phyloP scores from a whole-genome alignment of 2,113 vertebrate species.

The Cichladusa arquata region DNA sequence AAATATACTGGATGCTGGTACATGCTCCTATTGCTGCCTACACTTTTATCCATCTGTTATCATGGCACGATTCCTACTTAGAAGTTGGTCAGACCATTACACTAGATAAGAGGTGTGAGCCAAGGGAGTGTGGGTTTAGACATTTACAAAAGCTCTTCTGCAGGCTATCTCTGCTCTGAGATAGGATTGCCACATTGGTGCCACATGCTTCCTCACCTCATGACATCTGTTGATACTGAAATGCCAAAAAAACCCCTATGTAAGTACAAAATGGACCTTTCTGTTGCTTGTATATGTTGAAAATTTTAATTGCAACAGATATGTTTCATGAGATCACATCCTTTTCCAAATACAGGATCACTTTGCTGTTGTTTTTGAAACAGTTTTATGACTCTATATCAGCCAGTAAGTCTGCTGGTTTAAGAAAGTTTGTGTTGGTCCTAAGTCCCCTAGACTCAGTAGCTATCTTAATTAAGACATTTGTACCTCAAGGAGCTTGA shows the following conservation, averaged over 20 bases:
- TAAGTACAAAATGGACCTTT: background rate
- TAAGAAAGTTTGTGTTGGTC: background rate
- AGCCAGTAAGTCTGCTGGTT: background rate
- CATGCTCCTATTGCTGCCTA: slow-evolving; percentile 54
- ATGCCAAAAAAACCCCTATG: background rate
- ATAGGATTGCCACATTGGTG: background rate
- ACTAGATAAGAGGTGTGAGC: background rate
- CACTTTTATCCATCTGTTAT: slow-evolving; percentile 56
- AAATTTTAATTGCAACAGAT: background rate
- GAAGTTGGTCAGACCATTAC: slow-evolving; percentile 22
- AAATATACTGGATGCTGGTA: slow-evolving; percentile 28
- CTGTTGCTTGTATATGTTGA: background rate
- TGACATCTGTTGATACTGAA: slow-evolving; percentile 26
- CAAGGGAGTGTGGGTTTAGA: slow-evolving; percentile 34
- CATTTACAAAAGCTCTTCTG: slow-evolving; percentile 10
- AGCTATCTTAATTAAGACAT: background rate
- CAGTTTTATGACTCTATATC: background rate
- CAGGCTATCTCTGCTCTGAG: background rate
- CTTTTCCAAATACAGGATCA: background rate
- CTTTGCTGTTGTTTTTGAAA: background rate
- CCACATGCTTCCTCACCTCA: slow-evolving; percentile 25
- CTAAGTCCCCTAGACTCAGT: background rate
- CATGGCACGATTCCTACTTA: slow-evolving; percentile 48
- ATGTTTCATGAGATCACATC: background rate
- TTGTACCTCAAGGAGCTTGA: background rate